Evolutionary conservation across 2,113 vertebrate genomes (phyloP), one percentile per base, ranked within the genome.

Genomic region (Gopherus flavomarginatus): DNA sequence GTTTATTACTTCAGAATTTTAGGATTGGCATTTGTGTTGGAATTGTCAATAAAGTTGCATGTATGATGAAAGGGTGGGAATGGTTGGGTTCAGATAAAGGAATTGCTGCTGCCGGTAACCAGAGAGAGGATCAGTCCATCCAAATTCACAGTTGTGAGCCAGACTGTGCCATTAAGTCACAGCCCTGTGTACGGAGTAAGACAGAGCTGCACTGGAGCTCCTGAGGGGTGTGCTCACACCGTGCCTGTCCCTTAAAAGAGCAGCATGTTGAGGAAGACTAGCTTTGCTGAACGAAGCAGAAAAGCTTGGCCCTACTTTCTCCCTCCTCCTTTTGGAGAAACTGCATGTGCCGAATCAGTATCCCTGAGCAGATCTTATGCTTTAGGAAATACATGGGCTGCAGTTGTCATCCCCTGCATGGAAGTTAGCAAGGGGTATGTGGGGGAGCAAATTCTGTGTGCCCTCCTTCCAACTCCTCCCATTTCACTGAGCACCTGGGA

Each of bases 401-500:
- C 26, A 16, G 26, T 8, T 4, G 27, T 38, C 4, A 50, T 38
- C 85, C 83, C 54, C 80, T 95, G 86, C 89, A n/a, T 35, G 62
- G 62, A 65, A 65, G 62, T 65, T 65, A n/a, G 31, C 6, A 65
- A 65, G 62, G 16, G 16, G 14, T 65, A 35, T 65, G 62, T 79
- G 86, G 1, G 0, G 31, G 52, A 72, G 93, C 59, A 2, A 31
- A 87, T 65, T 35, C 62, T 35, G 26, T 29, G 13, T 24, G 49
- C 52, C 94, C 49, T 65, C 72, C 31, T 89, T 57, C 69, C 72
- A 87, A 59, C 82, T 82, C 54, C 90, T 81, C 80, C 57, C 82
- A 12, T 26, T 88, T 72, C 83, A 59, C 47, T 50, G 88, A 85
- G 80, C 2, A 1, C 4, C 69, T 69, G 92, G 52, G 77, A 85